These are phyloP conservation scores for Lucilia cuprina DNA, from an alignment of 1,140 invertebrate genomes.

Conservation along the genomic window DNA sequence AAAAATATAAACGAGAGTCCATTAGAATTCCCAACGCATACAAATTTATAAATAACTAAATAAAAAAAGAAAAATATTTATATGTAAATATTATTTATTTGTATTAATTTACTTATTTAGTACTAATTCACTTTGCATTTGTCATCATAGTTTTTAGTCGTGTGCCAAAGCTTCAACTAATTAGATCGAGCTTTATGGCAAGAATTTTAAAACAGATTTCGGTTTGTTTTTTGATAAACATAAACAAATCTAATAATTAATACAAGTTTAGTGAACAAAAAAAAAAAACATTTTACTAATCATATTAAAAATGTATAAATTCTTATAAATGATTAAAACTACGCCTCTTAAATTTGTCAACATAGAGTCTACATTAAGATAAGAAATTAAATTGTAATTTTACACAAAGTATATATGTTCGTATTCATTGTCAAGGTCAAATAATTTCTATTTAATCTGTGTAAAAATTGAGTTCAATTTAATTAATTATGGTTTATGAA, in stretches of 20 bases:
- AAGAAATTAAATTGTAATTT: background rate
- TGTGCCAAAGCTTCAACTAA: conserved; percentile 30
- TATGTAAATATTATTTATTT: background rate
- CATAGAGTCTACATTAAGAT: too few relatives aligned
- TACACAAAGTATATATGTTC: background rate
- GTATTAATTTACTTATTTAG: too few relatives aligned
- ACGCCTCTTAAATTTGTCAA: too few relatives aligned
- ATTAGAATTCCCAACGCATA: too few relatives aligned
- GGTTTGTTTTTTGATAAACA: background rate
- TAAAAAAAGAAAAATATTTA: background rate
- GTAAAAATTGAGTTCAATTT: background rate
- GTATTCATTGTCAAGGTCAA: background rate
- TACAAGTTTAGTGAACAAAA: background rate
- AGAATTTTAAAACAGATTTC: too few relatives aligned
- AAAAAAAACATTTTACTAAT: background rate
- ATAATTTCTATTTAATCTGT: background rate
- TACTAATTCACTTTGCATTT: too few relatives aligned
- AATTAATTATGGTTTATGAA: conserved; percentile 50
- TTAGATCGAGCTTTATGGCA: conserved; percentile 47
- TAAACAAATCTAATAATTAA: background rate
- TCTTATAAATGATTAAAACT: background rate
- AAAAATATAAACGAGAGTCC: too few relatives aligned
- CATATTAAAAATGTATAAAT: background rate
- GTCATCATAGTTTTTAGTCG: background rate
- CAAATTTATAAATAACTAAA: too few relatives aligned